Evolutionary conservation across 2,888 invertebrate species (phyloP).

Genomic region (Pachycephus smyrnensis): DNA sequence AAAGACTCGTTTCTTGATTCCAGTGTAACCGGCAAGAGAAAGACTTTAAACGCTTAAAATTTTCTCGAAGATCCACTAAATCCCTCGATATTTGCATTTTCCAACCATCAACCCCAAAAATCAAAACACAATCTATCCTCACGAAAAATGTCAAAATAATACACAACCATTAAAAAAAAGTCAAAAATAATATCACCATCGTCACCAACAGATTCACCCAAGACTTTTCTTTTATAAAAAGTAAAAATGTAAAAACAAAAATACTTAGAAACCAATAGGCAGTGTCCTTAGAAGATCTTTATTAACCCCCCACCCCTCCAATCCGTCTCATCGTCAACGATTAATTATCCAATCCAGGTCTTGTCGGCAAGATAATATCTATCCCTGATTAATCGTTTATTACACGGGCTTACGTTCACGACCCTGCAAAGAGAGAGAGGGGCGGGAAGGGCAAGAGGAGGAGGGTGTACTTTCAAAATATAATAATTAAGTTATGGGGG

Average conservation of each 20-base stretch:
- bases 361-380: constrained; percentile 24
- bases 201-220: no score
- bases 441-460: neutral
- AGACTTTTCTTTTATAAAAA: no score
- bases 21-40: neutral
- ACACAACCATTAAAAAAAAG: no score
- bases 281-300: neutral
- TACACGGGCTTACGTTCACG: neutral
- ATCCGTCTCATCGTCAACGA: constrained; percentile 20
- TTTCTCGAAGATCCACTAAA: no score
- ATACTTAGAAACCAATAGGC: neutral
- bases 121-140: neutral
- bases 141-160: neutral
- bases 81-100: no score
- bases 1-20: neutral
- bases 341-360: constrained; percentile 29
- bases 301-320: neutral
- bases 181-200: no score
- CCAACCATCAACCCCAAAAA: no score
- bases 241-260: neutral
- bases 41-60: no score
- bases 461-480: neutral
- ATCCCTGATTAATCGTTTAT: constrained; percentile 29
- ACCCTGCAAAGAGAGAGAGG: neutral
- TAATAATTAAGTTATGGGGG: neutral